Evolutionary conservation across 1,140 invertebrate genomes (phyloP), one percentile per base, ranked within the genome.

Genomic region (Trichonephila clavata): DNA sequence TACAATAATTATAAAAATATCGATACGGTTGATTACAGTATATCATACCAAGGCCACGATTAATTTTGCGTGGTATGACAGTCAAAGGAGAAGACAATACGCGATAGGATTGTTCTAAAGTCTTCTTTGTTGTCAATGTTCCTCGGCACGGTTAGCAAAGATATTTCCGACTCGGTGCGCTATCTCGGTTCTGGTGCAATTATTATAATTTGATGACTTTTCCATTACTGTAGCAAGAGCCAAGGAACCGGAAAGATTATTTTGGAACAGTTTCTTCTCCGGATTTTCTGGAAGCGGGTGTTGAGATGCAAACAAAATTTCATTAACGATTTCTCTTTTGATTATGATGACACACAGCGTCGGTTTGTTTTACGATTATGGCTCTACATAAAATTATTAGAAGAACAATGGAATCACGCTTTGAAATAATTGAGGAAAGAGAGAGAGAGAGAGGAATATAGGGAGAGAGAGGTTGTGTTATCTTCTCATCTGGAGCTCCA

Each of bases 191-290:
- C 43, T 24, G 43, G 43, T 57, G 81, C 81, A 84, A 24, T 84
- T 84, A 57, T 50, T 89, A 39, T 57, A 89, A 89, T 89, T 68
- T 89, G 87, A 89, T 89, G 87, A 65, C 87, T 89, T 77, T 71
- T 77, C 63, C 61, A 89, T 89, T 89, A 89, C 43, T 65, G 18
- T 21, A 14, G 32, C 16, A 59, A 77, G 68, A 24, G 7, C 43
- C 32, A 57, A 24, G 84, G 60, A 86, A 89, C 60, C 87, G 87
- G 87, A 89, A 89, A 89, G 65, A 89, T 89, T 89, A 89, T 89
- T 89, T 89, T 89, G 71, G 43, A 71, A 16, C 65, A 18, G 14
- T 89, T 43, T 71, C 68, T 63, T 87, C 32, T 39, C 32, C 61
- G 60, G 18, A 65, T 87, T 14, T 14, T 43, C 20, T 24, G 57